These are phyloP conservation scores for Poecilia wingei DNA, from an alignment of 2,797 vertebrate genomes.

Conservation along the genomic window DNA sequence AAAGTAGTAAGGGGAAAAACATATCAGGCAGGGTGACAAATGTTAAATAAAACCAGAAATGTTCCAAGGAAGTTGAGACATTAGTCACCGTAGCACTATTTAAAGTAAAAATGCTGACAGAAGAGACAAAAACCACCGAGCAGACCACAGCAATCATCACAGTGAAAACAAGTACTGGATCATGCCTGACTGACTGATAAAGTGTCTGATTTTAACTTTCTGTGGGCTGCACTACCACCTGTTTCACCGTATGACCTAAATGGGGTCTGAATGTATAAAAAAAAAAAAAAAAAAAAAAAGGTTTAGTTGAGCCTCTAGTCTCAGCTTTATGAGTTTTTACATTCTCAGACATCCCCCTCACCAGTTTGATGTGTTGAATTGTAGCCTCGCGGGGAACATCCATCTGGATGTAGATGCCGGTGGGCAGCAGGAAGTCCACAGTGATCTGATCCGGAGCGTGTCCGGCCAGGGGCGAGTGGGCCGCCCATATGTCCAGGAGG, in stretches of 20 bases:
- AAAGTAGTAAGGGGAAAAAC: not conserved
- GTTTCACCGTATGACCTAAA: constrained; percentile 7
- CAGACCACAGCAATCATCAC: constrained; percentile 22
- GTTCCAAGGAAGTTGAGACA: not conserved
- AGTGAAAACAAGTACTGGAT: constrained; percentile 54
- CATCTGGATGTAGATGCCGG: constrained; percentile 97
- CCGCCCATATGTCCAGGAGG: constrained; percentile 96
- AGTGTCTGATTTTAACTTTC: constrained; percentile 8
- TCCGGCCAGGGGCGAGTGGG: constrained; percentile 88
- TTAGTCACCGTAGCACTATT: not conserved
- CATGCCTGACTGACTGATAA: constrained; percentile 39
- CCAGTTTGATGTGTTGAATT: constrained; percentile 97
- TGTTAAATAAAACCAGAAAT: not conserved
- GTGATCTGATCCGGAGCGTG: constrained; percentile 87
- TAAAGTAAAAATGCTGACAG: constrained; percentile 21
- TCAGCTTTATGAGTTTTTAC: not conserved
- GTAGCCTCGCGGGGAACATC: constrained; percentile 95
- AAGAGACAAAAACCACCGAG: constrained; percentile 29
- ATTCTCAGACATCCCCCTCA: constrained; percentile 61
- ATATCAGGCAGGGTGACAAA: not conserved
- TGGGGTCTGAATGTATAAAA: not conserved
- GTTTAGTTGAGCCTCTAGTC: not conserved
- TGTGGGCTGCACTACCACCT: constrained; percentile 1
- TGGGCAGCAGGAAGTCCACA: constrained; percentile 96
- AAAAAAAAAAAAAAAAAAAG: too few relatives aligned